Base-by-base conservation (phyloP, 2,888 invertebrate species). In the Acleris emargana region DNA sequence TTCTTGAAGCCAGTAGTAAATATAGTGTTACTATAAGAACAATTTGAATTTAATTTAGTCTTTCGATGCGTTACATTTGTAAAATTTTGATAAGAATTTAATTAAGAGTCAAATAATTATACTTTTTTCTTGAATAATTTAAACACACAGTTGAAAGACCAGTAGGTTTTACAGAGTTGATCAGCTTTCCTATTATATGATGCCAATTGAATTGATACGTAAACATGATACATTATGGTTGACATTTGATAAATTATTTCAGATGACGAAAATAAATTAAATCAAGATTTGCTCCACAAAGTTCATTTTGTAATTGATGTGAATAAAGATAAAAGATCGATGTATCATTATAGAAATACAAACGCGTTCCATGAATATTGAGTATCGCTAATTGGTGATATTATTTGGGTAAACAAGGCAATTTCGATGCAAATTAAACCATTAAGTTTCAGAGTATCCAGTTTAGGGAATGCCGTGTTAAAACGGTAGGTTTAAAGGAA, bases 331-430 rank as follows among this genome's bases (percentile, higher is more conserved):
- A 51, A 52, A 22, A 66, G 18, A 61, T 60, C 43, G 18, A 7
- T 22, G 55, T 57, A 25, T 38, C 55, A 16, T 18, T 52, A 61
- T 61, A 60, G 32, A 51, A 42, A 20, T 61, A 47, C 18, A 47
- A 52, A 61, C 50, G 43, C 53, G 67, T 32, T 55, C 58, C 57
- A 71, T 74, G 71, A 71, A 74, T 74, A 74, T 72, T 69, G 66
- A 74, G 72, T 68, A 54, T 53, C 43, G 49, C 62, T 68, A 69
- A 71, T 71, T 74, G 70, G 68, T 64, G 66, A 58, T 63, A 68
- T 67, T 50, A 50, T 66, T 60, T 55, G 32, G 50, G 9, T 51
- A 69, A 69, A 70, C 66, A 62, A 66, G 69, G 61, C 69, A 61
- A 69, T 72, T 68, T 63, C 64, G 43, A 71, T 68, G 68, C 62